Evolutionary conservation across 2,797 vertebrate species (phyloP).

Genomic region (Muraenolepis orangiensis): DNA sequence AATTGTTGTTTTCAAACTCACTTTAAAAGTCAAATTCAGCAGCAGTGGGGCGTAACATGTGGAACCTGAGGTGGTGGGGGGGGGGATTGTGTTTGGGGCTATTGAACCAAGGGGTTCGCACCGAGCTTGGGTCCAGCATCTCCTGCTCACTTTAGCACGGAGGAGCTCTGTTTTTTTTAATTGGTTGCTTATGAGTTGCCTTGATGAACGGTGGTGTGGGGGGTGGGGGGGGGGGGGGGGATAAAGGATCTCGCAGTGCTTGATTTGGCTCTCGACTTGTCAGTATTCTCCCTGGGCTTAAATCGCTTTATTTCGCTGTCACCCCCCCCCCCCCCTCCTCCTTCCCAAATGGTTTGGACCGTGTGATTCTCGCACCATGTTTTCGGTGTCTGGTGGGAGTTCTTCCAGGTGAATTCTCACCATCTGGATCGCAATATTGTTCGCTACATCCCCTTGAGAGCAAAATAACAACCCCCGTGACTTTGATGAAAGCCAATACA

Average conservation of each 20-base stretch:
- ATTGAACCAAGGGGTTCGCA: neutral
- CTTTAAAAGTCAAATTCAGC: neutral
- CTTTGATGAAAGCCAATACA: neutral
- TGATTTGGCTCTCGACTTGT: neutral
- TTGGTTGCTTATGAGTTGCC: neutral
- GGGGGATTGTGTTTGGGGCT: neutral
- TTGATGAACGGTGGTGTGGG: neutral
- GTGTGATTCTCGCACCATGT: neutral
- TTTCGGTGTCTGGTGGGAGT: slow-evolving; percentile 10
- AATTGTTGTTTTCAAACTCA: neutral
- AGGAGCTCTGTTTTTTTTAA: neutral
- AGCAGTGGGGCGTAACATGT: neutral
- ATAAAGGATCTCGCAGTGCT: neutral
- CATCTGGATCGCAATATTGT: slow-evolving; percentile 17
- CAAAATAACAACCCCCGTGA: neutral
- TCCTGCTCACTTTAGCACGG: neutral
- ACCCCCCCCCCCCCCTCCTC: neutral
- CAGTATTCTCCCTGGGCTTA: neutral
- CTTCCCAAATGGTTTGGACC: neutral
- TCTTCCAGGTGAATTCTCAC: slow-evolving; percentile 10
- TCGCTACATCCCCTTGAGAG: neutral
- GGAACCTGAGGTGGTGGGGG: neutral
- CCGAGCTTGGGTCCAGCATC: slow-evolving; percentile 5
- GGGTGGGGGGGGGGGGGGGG: too few species aligned
- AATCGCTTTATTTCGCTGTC: slow-evolving; percentile 11